Evolutionary conservation across 2,113 vertebrate species (phyloP).

Genomic region (Mustelus asterias): DNA sequence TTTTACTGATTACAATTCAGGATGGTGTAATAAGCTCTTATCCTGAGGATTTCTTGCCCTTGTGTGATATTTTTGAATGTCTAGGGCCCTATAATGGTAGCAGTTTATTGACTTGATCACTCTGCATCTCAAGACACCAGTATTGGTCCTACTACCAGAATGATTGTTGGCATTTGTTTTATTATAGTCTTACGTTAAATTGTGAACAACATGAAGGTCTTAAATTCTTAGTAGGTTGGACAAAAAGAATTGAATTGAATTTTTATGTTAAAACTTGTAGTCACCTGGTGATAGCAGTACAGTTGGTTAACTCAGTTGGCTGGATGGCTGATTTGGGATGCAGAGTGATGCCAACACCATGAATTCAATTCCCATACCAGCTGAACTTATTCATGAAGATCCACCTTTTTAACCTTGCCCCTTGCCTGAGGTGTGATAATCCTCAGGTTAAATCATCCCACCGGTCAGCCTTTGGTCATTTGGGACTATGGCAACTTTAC

Average conservation of each 20-base stretch:
- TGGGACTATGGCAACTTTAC: too few relatives aligned
- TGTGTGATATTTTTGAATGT: background rate
- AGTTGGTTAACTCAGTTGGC: too few relatives aligned
- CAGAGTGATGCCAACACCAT: too few relatives aligned
- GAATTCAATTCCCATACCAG: too few relatives aligned
- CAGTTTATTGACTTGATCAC: background rate
- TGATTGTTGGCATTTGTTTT: background rate
- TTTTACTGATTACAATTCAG: background rate
- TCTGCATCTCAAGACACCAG: background rate
- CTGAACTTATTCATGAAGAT: too few relatives aligned
- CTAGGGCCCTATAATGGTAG: background rate
- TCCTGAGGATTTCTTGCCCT: background rate
- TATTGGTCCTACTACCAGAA: background rate
- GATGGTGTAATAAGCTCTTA: background rate
- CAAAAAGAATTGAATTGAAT: background rate
- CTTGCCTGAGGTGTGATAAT: too few relatives aligned
- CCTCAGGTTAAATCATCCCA: too few relatives aligned
- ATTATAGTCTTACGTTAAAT: background rate
- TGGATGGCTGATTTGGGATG: too few relatives aligned
- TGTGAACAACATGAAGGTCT: background rate
- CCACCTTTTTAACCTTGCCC: too few relatives aligned
- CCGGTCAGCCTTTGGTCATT: too few relatives aligned
- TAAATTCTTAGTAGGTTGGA: background rate
- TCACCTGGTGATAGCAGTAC: too few relatives aligned
- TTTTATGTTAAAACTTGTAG: background rate